A percentile compares a stretch with the other conserved stretches of the same genome.
Evolutionary conservation across 2,113 vertebrate species (phyloP).

Genomic region (Columbina picui): DNA sequence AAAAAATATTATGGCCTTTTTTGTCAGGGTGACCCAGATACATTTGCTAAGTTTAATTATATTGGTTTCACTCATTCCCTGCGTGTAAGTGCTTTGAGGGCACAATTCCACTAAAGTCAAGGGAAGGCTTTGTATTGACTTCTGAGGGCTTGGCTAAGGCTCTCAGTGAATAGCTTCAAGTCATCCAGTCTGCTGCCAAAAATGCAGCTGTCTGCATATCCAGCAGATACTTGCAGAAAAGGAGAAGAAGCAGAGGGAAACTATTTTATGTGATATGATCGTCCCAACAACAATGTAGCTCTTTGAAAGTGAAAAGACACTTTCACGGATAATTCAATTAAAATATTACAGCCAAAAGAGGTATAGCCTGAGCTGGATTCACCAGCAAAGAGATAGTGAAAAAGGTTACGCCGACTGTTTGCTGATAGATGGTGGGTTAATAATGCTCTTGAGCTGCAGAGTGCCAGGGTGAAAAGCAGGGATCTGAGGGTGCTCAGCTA

Average conservation of each 20-base stretch:
- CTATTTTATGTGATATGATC: neutral
- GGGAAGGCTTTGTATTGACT: slow-evolving; percentile 47
- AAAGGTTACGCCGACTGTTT: neutral
- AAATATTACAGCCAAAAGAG: neutral
- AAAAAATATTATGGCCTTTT: neutral
- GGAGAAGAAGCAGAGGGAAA: neutral
- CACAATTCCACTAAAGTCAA: slow-evolving; percentile 35
- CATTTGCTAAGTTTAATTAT: slow-evolving; percentile 38
- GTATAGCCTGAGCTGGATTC: neutral
- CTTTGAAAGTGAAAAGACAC: neutral
- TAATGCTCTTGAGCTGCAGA: neutral
- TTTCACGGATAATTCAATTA: neutral
- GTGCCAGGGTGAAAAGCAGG: accelerated
- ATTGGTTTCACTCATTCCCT: slow-evolving; percentile 25
- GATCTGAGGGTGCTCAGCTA: neutral
- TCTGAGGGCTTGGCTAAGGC: slow-evolving; percentile 37
- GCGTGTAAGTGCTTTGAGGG: slow-evolving; percentile 21
- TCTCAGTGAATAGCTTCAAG: slow-evolving; percentile 41
- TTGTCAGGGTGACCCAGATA: slow-evolving; percentile 39
- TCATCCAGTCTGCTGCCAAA: slow-evolving; percentile 39
- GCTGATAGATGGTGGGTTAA: neutral
- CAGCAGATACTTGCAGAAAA: slow-evolving; percentile 29
- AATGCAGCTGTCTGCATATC: slow-evolving; percentile 34
- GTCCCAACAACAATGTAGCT: neutral
- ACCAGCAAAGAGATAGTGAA: neutral